Base-by-base conservation (phyloP, 2,113 vertebrate genomes). In the Sceloporus undulatus region DNA sequence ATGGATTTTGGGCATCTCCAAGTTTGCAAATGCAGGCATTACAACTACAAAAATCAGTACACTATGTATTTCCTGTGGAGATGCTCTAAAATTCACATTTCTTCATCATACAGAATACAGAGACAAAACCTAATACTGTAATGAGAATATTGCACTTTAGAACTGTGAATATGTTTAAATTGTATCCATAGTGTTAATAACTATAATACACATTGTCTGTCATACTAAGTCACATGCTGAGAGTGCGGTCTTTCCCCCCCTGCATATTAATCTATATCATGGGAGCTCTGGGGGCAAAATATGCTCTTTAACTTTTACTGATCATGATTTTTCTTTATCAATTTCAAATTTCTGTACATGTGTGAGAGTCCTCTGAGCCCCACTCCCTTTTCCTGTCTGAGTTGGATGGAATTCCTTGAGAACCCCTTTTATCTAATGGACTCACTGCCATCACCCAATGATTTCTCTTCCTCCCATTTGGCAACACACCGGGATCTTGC, bases 141-240 rank as follows among this genome's bases (percentile, higher is more conserved):
- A 34, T 34, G 34, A 34, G 34, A 71, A 56, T 78, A 38, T 21
- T 87, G 34, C n/a, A 71, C 40, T 40, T 73, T 71, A 73, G 42
- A 87, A 70, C 65, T 79, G 85, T 18, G 56, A 56, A 29, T 25
- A 79, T 54, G 42, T 4, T 80, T 80, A 40, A 29, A 81, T 77
- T 86, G 2, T 52, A 27, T 62, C 18, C 40, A 10, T 38, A 40
- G 73, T 75, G 65, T 54, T 80, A 14, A 56, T 71, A 40, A 13
- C 38, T 42, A 87, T 87, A 21, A 90, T 74, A 42, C 9, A 79
- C 73, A 76, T 25, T 79, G 54, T 34, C 40, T 79, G 54, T 34
- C 40, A 81, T n/a, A 48, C 54, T 87, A 65, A 75, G 16, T 34
- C 3, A 83, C 66, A 66, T 87, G 68, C 11, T 34, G 19, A 85